Base-by-base conservation (phyloP, 2,888 invertebrate species). In the Eledona agricola region DNA sequence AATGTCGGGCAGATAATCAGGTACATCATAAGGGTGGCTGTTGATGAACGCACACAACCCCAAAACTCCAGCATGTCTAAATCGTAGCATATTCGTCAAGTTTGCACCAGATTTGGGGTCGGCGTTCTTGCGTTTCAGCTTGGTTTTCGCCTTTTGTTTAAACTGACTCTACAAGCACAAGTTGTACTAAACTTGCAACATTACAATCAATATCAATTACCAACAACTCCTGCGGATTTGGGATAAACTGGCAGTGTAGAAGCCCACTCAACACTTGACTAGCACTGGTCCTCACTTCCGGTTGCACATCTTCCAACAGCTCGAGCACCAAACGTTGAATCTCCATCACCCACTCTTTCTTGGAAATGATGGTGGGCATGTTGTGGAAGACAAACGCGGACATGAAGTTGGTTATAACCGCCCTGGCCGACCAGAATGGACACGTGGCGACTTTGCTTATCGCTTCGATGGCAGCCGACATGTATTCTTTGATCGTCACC, bases 41-140 rank as follows among this genome's bases (percentile, higher is more conserved):
- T 86, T 85, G 26, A 96, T 84, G 74, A 90, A 92, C 3, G 93
- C 89, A 72, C 94, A 92, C 47, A 96, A 78, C 0, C 95, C 96
- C 9, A 96, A 80, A 23, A 96, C 89, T 7, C 93, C 95, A 43
- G 89, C 87, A 76, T 96, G 96, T 4, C 87, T 77, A 51, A 81
- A 78, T n/a, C 83, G 78, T 19, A 84, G 60, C 59, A 69, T 59
- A 46, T 49, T 59, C 7, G 47, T n/a, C n/a, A n/a, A n/a, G n/a
- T n/a, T n/a, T n/a, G n/a, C n/a, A n/a, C n/a, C n/a, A 22, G 43
- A 49, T 20, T 31, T 50, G 15, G 34, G 22, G 9, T 34, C 34
- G 26, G 17, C 45, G n/a, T 25, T 56, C 28, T 57, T 68, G 17
- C 55, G 47, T 47, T 68, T 74, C 16, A 80, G 54, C 58, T 76